Evolutionary conservation across 2,797 vertebrate genomes (phyloP).

Genomic region (Pseudotriccus pelzelni): DNA sequence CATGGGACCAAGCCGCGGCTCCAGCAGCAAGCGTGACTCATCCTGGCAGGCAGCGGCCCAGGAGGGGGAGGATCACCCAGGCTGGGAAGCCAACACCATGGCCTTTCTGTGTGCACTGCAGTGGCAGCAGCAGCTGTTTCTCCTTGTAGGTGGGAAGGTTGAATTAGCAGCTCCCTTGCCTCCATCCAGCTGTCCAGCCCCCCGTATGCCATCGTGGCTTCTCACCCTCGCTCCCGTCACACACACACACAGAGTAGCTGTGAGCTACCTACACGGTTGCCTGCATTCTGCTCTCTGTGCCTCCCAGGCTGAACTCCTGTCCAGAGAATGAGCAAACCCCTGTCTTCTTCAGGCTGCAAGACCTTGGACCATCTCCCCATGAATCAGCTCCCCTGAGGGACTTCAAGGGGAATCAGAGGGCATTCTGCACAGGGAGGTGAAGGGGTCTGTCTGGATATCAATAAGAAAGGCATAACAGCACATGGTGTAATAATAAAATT

Average conservation of each 20-base stretch:
- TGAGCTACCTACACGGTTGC: neutral
- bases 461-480: neutral
- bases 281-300: neutral
- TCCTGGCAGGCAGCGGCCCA: neutral
- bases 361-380: neutral
- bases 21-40: slow-evolving; percentile 42
- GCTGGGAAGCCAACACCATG: neutral
- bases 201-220: accelerated
- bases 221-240: neutral
- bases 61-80: neutral
- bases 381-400: neutral
- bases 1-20: neutral
- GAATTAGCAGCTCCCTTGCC: neutral
- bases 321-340: neutral
- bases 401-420: neutral
- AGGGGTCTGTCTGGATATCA: neutral
- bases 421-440: neutral
- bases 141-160: neutral
- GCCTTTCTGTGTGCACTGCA: neutral
- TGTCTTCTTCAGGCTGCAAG: neutral
- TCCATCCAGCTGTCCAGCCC: neutral
- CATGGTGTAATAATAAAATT: neutral
- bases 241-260: accelerated
- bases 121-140: slow-evolving; percentile 22
- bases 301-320: neutral